Base-by-base conservation (phyloP, 2,113 vertebrate genomes). In the Pyrgilauda ruficollis region DNA sequence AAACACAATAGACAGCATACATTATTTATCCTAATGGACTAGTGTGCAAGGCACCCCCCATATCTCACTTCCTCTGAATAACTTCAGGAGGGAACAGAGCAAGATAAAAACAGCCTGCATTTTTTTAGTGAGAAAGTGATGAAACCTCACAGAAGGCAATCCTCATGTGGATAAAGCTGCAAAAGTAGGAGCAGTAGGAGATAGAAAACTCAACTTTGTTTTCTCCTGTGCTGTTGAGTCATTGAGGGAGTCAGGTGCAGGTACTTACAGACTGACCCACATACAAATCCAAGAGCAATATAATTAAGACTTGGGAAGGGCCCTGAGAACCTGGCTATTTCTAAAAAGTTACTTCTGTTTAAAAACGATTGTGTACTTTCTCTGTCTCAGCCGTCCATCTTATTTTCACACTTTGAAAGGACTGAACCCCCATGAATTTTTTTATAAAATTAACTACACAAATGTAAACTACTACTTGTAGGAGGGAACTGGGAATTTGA, bases 31-130 rank as follows among this genome's bases (percentile, higher is more conserved):
- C 84, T 82, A 89, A 84, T 6, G n/a, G 80, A 91, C 79, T 4
- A 92, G 44, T 37, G 64, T 3, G 2, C 2, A 8, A 66, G 68
- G 64, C 50, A 88, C 44, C 63, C 64, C 68, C 46, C 27, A 10
- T 83, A 92, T 96, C 82, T 95, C 52, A 84, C 63, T 75, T 80
- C 59, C 64, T 78, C 87, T 88, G 83, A 90, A 75, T 69, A 91
- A 90, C 47, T 93, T 80, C 24, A 52, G 67, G 14, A 82, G 15
- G 68, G 37, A 89, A 79, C n/a, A 91, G 30, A 53, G 26, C 1
- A 9, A 93, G 72, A 95, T 89, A 85, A 94, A 90, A 67, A 37
- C 39, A 84, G 31, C 27, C 47, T 79, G 63, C 33, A 33, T 49
- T 84, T 92, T 88, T 90, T 59, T 30, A 86, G 37, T 56, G 20